phyloP scores from a whole-genome alignment of 2,113 vertebrate species.

The Pipra filicauda region DNA sequence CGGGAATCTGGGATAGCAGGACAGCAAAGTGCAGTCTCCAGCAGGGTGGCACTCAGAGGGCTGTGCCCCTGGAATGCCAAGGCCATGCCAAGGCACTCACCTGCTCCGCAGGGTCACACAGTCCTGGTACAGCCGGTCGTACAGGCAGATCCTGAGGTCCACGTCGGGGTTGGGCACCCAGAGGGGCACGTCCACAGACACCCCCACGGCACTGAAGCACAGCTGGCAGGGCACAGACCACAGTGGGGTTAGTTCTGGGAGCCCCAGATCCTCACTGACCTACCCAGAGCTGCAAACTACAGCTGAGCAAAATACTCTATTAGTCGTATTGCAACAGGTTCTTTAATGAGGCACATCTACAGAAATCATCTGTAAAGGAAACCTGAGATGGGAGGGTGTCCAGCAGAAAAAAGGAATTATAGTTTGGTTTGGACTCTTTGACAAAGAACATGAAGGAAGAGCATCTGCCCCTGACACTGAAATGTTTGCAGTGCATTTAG shows the following conservation, averaged over 20 bases:
- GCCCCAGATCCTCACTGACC: not conserved
- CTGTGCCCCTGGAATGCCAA: not conserved
- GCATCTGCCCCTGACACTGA: not conserved
- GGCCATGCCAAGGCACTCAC: constrained; percentile 50
- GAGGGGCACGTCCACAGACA: constrained; percentile 77
- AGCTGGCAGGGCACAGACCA: constrained; percentile 24
- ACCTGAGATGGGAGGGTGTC: not conserved
- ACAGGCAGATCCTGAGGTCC: constrained; percentile 91
- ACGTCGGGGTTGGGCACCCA: constrained; percentile 79
- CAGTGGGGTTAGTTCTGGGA: not conserved
- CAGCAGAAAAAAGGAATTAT: not conserved
- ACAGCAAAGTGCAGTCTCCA: not conserved
- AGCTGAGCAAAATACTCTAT: not conserved
- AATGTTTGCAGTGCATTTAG: not conserved
- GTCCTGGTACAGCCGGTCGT: constrained; percentile 85
- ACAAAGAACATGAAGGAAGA: not conserved
- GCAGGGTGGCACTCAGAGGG: not conserved
- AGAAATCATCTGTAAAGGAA: not conserved
- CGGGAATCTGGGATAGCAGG: not conserved
- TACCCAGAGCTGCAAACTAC: not conserved
- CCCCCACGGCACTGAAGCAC: constrained; percentile 68
- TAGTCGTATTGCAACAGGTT: not conserved
- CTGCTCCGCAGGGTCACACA: constrained; percentile 79
- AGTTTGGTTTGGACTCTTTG: not conserved
- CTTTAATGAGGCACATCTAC: not conserved